Evolutionary conservation across 2,888 invertebrate genomes (phyloP).

Genomic region (Alloplasta piceator): DNA sequence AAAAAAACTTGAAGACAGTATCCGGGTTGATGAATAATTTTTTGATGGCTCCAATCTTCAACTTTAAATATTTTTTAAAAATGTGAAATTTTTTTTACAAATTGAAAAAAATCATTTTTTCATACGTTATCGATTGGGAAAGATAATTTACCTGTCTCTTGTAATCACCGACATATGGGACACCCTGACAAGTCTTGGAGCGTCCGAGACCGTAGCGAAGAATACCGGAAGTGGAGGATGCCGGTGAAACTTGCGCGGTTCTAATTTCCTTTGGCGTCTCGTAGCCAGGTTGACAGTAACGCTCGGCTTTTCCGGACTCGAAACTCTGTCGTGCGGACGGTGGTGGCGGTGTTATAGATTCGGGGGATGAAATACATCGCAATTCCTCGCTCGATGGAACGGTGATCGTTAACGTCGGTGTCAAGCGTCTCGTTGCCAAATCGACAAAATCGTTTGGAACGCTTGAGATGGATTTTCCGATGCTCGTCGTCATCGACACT

Average conservation of each 20-base stretch:
- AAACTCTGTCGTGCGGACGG: conserved; percentile 64
- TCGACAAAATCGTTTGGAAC: conserved; percentile 66
- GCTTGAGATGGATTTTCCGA: conserved; percentile 42
- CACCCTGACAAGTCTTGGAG: conserved; percentile 68
- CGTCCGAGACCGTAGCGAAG: conserved; percentile 65
- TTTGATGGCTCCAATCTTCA: neutral
- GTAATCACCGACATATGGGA: conserved; percentile 66
- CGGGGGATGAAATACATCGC: conserved; percentile 78
- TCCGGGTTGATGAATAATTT: no score
- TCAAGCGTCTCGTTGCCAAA: conserved; percentile 74
- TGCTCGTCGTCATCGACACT: conserved; percentile 38
- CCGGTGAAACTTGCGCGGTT: conserved; percentile 60
- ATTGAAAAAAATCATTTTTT: no score
- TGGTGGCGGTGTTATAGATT: conserved; percentile 77
- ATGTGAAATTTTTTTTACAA: neutral
- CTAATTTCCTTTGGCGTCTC: conserved; percentile 54
- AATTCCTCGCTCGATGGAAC: conserved; percentile 87
- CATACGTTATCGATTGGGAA: conserved; percentile 1
- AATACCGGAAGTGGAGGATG: conserved; percentile 60
- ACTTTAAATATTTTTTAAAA: neutral
- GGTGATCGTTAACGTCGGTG: conserved; percentile 85
- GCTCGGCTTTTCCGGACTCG: conserved; percentile 65
- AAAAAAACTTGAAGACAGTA: no score
- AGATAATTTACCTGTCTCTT: conserved; percentile 77
- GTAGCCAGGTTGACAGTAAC: conserved; percentile 66